Evolutionary conservation across 2,113 vertebrate genomes (phyloP).

Genomic region (Carassius carassius): DNA sequence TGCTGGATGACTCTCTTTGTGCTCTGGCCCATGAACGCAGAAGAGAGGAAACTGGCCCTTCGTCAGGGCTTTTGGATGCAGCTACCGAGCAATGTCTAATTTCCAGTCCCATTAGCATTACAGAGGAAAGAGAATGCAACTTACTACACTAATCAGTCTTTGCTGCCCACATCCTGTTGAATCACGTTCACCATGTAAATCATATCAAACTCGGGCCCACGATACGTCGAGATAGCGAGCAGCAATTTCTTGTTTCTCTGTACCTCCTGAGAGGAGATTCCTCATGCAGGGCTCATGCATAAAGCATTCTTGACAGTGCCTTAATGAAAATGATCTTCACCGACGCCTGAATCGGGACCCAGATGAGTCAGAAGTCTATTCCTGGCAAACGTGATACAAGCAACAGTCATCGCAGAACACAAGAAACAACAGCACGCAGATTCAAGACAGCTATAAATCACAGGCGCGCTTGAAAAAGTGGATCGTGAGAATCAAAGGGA

Average conservation of each 20-base stretch:
- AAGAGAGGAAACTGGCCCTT: not conserved
- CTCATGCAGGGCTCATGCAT: constrained; percentile 32
- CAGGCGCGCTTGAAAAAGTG: constrained; percentile 7
- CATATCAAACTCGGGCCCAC: not conserved
- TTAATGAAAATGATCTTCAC: constrained; percentile 32
- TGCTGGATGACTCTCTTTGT: constrained; percentile 61
- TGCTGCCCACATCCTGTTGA: constrained; percentile 25
- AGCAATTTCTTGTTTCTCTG: constrained; percentile 25
- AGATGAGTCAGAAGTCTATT: constrained; percentile 33
- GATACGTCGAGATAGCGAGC: not conserved
- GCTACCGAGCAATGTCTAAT: not conserved
- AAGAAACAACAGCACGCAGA: constrained; percentile 29
- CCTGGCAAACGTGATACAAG: constrained; percentile 34
- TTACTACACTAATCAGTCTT: constrained; percentile 11
- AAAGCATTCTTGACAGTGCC: constrained; percentile 34
- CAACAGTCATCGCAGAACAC: constrained; percentile 44
- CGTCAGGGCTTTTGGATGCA: not conserved
- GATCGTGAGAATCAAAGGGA: constrained; percentile 20
- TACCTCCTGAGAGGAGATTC: constrained; percentile 27
- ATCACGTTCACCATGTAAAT: constrained; percentile 8
- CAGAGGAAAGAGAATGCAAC: not conserved
- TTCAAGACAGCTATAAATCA: constrained; percentile 36
- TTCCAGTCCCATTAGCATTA: not conserved
- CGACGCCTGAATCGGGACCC: constrained; percentile 28
- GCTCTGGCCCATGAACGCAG: constrained; percentile 52